Evolutionary conservation across 2,797 vertebrate genomes (phyloP).

Genomic region (Odontamblyopus rebecca): DNA sequence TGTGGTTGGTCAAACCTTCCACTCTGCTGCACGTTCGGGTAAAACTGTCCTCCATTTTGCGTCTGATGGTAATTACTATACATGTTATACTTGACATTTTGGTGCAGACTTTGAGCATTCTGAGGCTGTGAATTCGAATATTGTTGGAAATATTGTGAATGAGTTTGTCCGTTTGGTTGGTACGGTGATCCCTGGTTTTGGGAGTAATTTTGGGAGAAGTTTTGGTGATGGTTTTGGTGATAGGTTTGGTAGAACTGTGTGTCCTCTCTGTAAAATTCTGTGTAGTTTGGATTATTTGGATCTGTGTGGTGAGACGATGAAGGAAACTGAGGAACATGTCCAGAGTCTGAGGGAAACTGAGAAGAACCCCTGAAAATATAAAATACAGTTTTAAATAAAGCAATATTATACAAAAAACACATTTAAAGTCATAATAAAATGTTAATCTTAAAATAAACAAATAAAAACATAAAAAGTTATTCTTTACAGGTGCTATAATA

Average conservation of each 20-base stretch:
- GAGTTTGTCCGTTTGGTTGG: constrained; percentile 30
- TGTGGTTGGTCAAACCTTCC: not conserved
- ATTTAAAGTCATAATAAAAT: no score
- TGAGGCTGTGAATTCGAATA: not conserved
- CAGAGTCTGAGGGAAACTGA: constrained; percentile 69
- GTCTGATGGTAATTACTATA: not conserved
- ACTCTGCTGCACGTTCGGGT: not conserved
- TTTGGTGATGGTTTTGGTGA: constrained; percentile 51
- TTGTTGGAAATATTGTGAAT: constrained; percentile 23
- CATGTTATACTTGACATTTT: not conserved
- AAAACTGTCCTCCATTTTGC: not conserved
- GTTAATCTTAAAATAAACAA: no score
- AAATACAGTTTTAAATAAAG: not conserved
- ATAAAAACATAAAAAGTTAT: no score
- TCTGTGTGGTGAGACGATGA: not conserved
- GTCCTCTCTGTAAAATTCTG: constrained; percentile 67
- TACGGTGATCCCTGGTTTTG: constrained; percentile 49
- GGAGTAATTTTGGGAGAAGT: constrained; percentile 19
- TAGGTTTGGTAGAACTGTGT: constrained; percentile 35
- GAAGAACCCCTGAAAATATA: not conserved
- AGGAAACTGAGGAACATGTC: constrained; percentile 48
- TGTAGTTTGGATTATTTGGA: constrained; percentile 56
- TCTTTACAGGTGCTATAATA: no score
- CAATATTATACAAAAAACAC: no score
- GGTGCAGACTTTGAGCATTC: not conserved